Percentiles rank a stretch among this genome's conserved stretches.
These are phyloP conservation scores for Poecile montanus DNA, from an alignment of 2,797 vertebrate genomes.

Conservation along the genomic window DNA sequence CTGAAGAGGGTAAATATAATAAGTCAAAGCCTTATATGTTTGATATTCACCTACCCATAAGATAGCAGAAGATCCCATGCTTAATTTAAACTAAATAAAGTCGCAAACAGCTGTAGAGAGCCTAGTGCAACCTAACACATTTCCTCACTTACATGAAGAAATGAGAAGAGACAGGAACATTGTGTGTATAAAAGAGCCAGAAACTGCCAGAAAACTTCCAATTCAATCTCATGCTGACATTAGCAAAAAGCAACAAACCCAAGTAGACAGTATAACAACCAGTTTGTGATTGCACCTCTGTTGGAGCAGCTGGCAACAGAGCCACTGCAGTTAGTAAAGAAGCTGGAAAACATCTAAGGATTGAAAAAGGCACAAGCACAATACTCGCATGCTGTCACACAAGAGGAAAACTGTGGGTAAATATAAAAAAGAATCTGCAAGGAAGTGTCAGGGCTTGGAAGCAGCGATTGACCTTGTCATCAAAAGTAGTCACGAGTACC, in stretches of 20 bases:
- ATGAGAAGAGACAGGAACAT: conserved; percentile 42
- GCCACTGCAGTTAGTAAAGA: neutral
- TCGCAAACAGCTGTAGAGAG: neutral
- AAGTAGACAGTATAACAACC: conserved; percentile 33
- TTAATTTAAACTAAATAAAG: conserved; percentile 15
- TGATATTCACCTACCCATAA: neutral
- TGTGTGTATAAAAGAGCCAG: neutral
- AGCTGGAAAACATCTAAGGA: neutral
- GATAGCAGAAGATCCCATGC: neutral
- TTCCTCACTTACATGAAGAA: neutral
- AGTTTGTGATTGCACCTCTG: conserved; percentile 22
- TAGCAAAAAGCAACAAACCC: conserved; percentile 11
- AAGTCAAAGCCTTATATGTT: neutral
- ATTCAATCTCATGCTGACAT: conserved; percentile 7
- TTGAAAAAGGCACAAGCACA: neutral
- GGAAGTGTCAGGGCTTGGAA: neutral
- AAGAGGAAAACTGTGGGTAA: neutral
- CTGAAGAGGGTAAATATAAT: neutral
- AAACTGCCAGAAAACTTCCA: conserved; percentile 45
- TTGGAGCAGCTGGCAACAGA: conserved; percentile 43
- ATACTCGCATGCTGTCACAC: neutral
- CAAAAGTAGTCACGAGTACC: neutral
- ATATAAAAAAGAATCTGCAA: neutral
- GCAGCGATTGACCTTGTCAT: neutral
- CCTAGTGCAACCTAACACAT: neutral